phyloP scores from a whole-genome alignment of 2,888 invertebrate genomes.

The Dasypolia templi region DNA sequence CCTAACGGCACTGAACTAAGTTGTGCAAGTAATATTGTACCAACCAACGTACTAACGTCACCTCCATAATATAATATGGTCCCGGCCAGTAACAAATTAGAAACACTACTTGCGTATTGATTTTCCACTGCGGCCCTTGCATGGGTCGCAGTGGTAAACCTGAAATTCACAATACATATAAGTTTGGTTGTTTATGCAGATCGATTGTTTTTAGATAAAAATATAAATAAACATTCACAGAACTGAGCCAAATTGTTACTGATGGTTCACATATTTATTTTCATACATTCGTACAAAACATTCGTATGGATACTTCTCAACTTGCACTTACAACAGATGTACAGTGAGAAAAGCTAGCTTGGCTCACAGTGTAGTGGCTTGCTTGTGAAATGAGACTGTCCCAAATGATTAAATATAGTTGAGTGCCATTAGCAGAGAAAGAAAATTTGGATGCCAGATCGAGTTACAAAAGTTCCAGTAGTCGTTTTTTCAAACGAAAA shows the following conservation, averaged over 20 bases:
- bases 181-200: not conserved
- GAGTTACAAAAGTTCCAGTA: not conserved
- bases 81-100: conserved; percentile 6
- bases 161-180: not conserved
- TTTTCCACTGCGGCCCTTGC: no score
- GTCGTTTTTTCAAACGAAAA: not conserved
- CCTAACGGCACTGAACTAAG: not conserved
- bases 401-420: not conserved
- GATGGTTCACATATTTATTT: no score
- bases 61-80: not conserved
- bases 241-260: not conserved
- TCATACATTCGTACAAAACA: no score
- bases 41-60: not conserved
- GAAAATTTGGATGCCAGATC: not conserved
- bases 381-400: not conserved
- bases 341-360: not conserved
- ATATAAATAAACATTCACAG: not conserved
- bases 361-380: no score
- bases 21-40: conserved; percentile 15
- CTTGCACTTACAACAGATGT: not conserved
- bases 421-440: not conserved
- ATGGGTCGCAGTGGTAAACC: not conserved
- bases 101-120: no score
- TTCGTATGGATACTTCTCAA: not conserved
- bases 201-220: not conserved